A percentile compares a stretch with the other conserved stretches of the same genome.
These are phyloP conservation scores for Cassiopea andromeda DNA, from an alignment of 30 jellyfish, hydroid and myxozoan genomes.

Conservation along the genomic window DNA sequence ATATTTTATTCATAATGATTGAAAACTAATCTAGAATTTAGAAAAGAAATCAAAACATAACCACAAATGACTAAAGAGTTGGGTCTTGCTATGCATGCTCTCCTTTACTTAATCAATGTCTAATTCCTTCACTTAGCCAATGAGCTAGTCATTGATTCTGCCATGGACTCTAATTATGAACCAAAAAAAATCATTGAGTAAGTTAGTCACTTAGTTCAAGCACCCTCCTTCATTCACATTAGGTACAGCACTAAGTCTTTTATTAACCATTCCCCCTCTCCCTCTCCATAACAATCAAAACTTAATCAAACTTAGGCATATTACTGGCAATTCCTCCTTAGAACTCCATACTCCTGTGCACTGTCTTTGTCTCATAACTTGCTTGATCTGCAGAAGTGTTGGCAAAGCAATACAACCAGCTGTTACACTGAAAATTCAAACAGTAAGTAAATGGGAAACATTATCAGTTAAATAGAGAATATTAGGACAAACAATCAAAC, in stretches of 20 bases:
- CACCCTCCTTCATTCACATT: too few relatives aligned
- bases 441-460: neutral
- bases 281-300: too few relatives aligned
- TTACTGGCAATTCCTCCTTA: constrained; percentile 96
- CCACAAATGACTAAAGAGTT: too few relatives aligned
- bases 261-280: too few relatives aligned
- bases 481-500: neutral
- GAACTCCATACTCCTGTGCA: constrained; percentile 97
- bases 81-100: neutral
- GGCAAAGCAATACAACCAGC: constrained; percentile 98
- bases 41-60: too few relatives aligned
- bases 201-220: too few relatives aligned
- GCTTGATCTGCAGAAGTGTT: constrained; percentile 87
- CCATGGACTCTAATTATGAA: too few relatives aligned
- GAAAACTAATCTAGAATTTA: too few relatives aligned
- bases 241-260: too few relatives aligned
- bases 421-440: constrained; percentile 62
- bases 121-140: neutral
- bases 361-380: constrained; percentile 94
- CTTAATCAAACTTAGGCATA: neutral
- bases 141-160: neutral
- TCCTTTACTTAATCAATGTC: neutral
- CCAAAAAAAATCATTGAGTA: too few relatives aligned
- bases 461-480: too few relatives aligned
- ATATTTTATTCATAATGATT: too few relatives aligned